phyloP scores from a whole-genome alignment of 1,140 invertebrate genomes.

The Drosophila littoralis region DNA sequence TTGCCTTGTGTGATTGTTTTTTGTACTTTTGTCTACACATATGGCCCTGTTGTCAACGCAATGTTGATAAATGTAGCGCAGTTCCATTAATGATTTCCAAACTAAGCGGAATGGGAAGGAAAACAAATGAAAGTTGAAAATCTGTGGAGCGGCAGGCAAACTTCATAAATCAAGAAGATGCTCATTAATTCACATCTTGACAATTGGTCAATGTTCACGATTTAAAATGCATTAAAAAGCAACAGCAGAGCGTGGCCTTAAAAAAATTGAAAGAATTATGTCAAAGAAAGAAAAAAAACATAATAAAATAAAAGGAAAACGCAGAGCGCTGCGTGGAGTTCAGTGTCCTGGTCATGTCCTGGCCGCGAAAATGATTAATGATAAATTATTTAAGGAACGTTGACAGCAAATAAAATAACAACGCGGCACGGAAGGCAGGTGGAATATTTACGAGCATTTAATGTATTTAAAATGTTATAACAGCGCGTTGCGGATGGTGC shows the following conservation, averaged over 20 bases:
- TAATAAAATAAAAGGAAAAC: constrained; percentile 1
- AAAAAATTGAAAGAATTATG: constrained; percentile 31
- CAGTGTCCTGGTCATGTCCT: constrained; percentile 41
- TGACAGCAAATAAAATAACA: constrained; percentile 55
- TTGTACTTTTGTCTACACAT: not conserved
- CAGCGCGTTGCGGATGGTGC: constrained; percentile 12
- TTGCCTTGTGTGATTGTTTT: not conserved
- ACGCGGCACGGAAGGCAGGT: constrained; percentile 30
- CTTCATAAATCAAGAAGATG: constrained; percentile 63
- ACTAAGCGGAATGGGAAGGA: constrained; percentile 22
- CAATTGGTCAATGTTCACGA: constrained; percentile 73
- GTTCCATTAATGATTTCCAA: constrained; percentile 45
- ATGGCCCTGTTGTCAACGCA: constrained; percentile 6
- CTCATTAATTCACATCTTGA: constrained; percentile 71
- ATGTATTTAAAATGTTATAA: constrained; percentile 74
- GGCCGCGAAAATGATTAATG: constrained; percentile 71
- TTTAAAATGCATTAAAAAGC: constrained; percentile 70
- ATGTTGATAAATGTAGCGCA: constrained; percentile 56
- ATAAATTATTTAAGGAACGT: constrained; percentile 69
- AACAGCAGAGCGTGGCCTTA: constrained; percentile 28
- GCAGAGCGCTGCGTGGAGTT: constrained; percentile 6
- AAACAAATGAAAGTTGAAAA: constrained; percentile 35
- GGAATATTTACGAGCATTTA: constrained; percentile 61
- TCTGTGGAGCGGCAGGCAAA: constrained; percentile 12
- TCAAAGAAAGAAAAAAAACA: constrained; percentile 19